These are phyloP conservation scores for Drosophila ochracea DNA, from an alignment of 2,888 invertebrate genomes.

Conservation along the genomic window DNA sequence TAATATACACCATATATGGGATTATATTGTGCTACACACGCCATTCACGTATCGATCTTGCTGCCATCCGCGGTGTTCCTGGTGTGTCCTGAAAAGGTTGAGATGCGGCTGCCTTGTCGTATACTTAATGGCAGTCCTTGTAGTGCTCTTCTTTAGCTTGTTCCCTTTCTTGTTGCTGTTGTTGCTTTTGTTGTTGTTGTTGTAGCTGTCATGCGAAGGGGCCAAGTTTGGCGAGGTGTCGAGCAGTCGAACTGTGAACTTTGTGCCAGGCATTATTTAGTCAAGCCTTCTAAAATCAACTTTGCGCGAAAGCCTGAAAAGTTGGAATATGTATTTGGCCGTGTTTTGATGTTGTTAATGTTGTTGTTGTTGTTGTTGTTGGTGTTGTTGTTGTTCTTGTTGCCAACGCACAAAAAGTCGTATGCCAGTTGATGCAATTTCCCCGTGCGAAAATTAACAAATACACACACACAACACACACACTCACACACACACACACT, in stretches of 20 bases:
- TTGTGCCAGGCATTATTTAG: constrained; percentile 9
- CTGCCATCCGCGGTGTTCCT: background rate
- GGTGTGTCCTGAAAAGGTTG: constrained; percentile 16
- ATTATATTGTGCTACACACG: constrained; percentile 24
- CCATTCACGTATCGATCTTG: constrained; percentile 33
- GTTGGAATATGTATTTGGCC: constrained; percentile 37
- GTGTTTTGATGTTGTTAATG: constrained; percentile 39
- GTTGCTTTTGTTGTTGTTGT: background rate
- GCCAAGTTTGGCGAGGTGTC: constrained; percentile 8
- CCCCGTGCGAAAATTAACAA: constrained; percentile 75
- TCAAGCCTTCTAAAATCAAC: constrained; percentile 10
- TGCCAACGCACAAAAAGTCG: constrained; percentile 49
- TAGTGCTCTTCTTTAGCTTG: background rate
- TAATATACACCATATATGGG: background rate
- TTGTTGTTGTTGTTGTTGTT: background rate
- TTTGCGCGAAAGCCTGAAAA: constrained; percentile 28
- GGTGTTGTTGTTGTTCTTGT: background rate
- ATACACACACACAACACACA: constrained; percentile 47
- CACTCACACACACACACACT: constrained; percentile 11
- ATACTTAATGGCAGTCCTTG: constrained; percentile 31
- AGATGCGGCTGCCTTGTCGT: constrained; percentile 43
- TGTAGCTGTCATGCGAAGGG: constrained; percentile 14
- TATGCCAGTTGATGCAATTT: constrained; percentile 75
- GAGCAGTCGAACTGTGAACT: constrained; percentile 10
- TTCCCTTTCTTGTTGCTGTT: background rate